Evolutionary conservation across 2,888 invertebrate genomes (phyloP), one percentile per base, ranked within the genome.

Genomic region (Clitarchus hookeri): DNA sequence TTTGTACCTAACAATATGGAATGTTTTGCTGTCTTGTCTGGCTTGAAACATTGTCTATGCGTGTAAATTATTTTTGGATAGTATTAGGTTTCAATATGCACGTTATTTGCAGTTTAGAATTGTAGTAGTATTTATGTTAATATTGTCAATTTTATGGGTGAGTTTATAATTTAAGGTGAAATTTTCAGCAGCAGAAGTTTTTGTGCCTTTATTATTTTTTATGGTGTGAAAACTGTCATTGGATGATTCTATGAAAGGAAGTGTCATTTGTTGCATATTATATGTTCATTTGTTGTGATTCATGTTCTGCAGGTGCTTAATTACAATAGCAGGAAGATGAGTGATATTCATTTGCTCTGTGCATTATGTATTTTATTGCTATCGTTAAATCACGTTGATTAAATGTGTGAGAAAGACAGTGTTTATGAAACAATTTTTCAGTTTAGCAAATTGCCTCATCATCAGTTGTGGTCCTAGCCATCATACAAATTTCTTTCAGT

Each of bases 181-280:
- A 65, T 65, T 65, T 65, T 65, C 65, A 65, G 65, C 65, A 65
- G 65, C n/a, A 65, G 65, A 65, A 65, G 65, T 65, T 65, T 65
- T 65, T 65, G 65, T 65, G 65, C 65, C 65, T 65, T 65, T 65
- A 65, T 65, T 65, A 65, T 65, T 65, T 65, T 65, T 65, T 65
- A 65, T 65, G 65, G 65, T 65, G 65, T 53, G 65, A 65, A 19
- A 65, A 65, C 16, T 23, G 65, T 23, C 11, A 53, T 12, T 23
- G 19, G n/a, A 23, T 65, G 65, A 65, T 8, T 65, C 11, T 65
- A n/a, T 65, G 65, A n/a, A 65, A 65, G 65, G n/a, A 65, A 65
- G 65, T n/a, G n/a, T 65, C n/a, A 65, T 65, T 65, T 65, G 65
- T 65, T 65, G n/a, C 65, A n/a, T 65, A 65, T 65, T 23, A 65